A percentile compares a stretch with the other conserved stretches of the same genome.
Conservation (phyloP, 2,888 invertebrate species). For the Sinohyriopsis cumingii region DNA sequence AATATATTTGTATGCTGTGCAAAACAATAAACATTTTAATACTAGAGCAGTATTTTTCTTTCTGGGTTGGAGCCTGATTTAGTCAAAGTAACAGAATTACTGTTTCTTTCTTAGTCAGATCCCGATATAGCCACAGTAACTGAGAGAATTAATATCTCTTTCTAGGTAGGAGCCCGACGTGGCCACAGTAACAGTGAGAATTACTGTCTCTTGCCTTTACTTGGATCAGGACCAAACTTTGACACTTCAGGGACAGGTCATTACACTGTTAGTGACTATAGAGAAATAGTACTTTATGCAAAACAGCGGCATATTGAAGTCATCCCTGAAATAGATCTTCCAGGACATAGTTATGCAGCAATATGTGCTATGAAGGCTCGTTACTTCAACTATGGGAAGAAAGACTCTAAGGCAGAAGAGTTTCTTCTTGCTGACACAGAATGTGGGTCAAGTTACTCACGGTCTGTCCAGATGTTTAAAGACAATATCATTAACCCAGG, state of each 20-base stretch:
- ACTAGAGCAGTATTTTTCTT: conserved; percentile 4
- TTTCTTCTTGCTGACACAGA: conserved; percentile 45
- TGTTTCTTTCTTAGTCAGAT: conserved; percentile 45
- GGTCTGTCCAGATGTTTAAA: conserved; percentile 64
- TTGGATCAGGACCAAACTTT: conserved; percentile 58
- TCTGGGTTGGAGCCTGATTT: conserved; percentile 51
- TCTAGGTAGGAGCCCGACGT: conserved; percentile 28
- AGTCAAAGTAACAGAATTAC: conserved; percentile 33
- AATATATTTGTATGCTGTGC: too few species aligned
- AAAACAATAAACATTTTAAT: background rate
- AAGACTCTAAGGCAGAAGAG: conserved; percentile 38
- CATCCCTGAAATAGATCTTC: conserved; percentile 68
- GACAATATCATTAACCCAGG: conserved; percentile 69
- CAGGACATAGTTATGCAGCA: conserved; percentile 66
- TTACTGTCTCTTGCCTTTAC: conserved; percentile 52
- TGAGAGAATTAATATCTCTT: conserved; percentile 23
- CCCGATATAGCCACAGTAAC: conserved; percentile 17
- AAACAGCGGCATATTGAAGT: conserved; percentile 58
- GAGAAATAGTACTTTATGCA: conserved; percentile 58
- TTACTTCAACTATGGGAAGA: conserved; percentile 38
- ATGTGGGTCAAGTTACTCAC: conserved; percentile 30
- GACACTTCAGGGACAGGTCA: conserved; percentile 56
- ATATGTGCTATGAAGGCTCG: conserved; percentile 61
- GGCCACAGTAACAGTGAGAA: conserved; percentile 54
- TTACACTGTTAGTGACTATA: conserved; percentile 55